Percentiles rank a stretch among this genome's conserved stretches.
Conservation (phyloP, 2,888 invertebrate species). For the Drosophila buzzatii region DNA sequence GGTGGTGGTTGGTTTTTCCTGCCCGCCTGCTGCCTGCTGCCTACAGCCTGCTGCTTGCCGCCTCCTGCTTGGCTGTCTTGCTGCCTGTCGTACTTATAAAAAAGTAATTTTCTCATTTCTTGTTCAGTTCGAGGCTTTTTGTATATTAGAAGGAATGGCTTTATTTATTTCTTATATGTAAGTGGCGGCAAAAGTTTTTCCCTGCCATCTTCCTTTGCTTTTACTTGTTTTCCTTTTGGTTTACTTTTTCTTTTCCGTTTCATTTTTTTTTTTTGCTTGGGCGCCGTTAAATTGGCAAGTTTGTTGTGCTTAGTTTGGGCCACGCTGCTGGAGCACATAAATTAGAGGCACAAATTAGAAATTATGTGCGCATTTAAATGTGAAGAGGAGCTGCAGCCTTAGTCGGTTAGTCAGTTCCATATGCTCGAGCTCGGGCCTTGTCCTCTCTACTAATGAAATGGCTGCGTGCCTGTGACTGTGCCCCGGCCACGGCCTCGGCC, state of each 20-base stretch:
- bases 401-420: slow-evolving; percentile 57
- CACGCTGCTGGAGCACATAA: slow-evolving; percentile 80
- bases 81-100: slow-evolving; percentile 76
- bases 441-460: slow-evolving; percentile 71
- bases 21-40: not conserved
- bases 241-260: slow-evolving; percentile 10
- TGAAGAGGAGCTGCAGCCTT: slow-evolving; percentile 69
- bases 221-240: slow-evolving; percentile 13
- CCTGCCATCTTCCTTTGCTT: slow-evolving; percentile 52
- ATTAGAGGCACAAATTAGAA: slow-evolving; percentile 85
- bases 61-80: not conserved
- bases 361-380: slow-evolving; percentile 84
- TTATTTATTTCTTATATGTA: slow-evolving; percentile 83
- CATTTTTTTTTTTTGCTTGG: slow-evolving; percentile 41
- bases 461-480: slow-evolving; percentile 41
- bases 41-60: not conserved
- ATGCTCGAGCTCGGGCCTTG: slow-evolving; percentile 50
- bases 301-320: slow-evolving; percentile 79
- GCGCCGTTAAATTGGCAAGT: slow-evolving; percentile 81
- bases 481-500: slow-evolving; percentile 17
- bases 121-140: slow-evolving; percentile 80
- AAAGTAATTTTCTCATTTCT: slow-evolving; percentile 84
- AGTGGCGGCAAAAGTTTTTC: slow-evolving; percentile 73
- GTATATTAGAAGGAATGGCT: slow-evolving; percentile 85
- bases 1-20: slow-evolving; percentile 59